phyloP scores from a whole-genome alignment of 2,113 vertebrate genomes.

The Passer montanus region DNA sequence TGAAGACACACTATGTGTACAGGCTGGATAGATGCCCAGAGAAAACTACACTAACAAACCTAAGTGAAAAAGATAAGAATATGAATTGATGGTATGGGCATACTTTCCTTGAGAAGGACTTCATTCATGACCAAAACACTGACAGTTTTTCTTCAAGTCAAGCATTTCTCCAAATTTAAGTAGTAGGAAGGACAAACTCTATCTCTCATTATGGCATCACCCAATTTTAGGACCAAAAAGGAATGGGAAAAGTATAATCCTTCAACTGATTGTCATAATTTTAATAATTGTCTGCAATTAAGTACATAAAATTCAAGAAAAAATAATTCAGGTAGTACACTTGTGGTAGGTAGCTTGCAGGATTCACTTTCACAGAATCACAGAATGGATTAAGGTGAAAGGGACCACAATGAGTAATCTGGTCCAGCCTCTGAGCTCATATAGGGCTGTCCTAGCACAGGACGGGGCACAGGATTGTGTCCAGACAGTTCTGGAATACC shows the following conservation, averaged over 20 bases:
- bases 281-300: neutral
- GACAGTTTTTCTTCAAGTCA: neutral
- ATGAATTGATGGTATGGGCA: neutral
- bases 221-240: neutral
- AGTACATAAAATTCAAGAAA: neutral
- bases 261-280: neutral
- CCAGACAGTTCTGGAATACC: neutral
- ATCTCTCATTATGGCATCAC: fast-evolving
- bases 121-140: neutral
- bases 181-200: neutral
- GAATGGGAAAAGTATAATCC: neutral
- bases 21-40: neutral
- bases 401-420: too few species aligned
- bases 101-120: neutral
- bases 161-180: neutral
- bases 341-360: neutral
- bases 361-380: neutral
- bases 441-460: fast-evolving
- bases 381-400: neutral
- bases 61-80: neutral
- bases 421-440: neutral
- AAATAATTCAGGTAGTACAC: fast-evolving
- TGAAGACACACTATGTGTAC: neutral
- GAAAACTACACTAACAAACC: neutral
- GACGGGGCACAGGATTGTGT: neutral